Base-by-base conservation (phyloP, 2,888 invertebrate species). In the Rhorus exstirpatorius region DNA sequence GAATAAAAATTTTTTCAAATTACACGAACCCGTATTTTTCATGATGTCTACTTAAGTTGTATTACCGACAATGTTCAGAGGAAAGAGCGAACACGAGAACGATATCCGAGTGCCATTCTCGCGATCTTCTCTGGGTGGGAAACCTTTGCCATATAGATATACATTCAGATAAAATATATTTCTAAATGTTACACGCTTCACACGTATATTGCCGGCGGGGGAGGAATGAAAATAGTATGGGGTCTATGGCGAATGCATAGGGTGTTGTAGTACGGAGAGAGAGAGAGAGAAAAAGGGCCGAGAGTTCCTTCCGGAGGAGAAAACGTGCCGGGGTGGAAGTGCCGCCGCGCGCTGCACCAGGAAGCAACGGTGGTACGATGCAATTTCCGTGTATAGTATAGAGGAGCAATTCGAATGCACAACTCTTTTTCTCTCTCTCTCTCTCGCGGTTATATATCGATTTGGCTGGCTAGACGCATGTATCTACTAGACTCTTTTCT, bases 301-400 rank as follows among this genome's bases (percentile, higher is more conserved):
- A 53, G 53, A 74, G 65, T 72, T 72, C 63, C 61, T 74, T 72
- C 67, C 63, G 68, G 63, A 67, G 65, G 65, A 49, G 76, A 79
- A 82, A 79, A 82, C 75, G 79, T 67, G 78, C 75, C 70, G 41
- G 55, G 61, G 41, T 78, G 68, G 53, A 79, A 82, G 76, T 67
- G 67, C 58, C 58, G n/a, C n/a, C 17, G 53, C 65, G 58, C 63
- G 63, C 70, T 79, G 79, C 82, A 71, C 70, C 75, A 65, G 72
- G 75, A 75, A 71, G 79, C 71, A 71, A 75, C 75, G 63, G 70
- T 63, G 70, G 78, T 75, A 75, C 70, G 75, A 82, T 79, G 82
- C 75, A 82, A 82, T 82, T 82, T 82, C 82, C 82, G 79, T 75
- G 75, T 75, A 53, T 31, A 67, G 67, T 46, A 35, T 38, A 49